Conservation (phyloP, 2,113 vertebrate genomes). For the Lates calcarifer region DNA sequence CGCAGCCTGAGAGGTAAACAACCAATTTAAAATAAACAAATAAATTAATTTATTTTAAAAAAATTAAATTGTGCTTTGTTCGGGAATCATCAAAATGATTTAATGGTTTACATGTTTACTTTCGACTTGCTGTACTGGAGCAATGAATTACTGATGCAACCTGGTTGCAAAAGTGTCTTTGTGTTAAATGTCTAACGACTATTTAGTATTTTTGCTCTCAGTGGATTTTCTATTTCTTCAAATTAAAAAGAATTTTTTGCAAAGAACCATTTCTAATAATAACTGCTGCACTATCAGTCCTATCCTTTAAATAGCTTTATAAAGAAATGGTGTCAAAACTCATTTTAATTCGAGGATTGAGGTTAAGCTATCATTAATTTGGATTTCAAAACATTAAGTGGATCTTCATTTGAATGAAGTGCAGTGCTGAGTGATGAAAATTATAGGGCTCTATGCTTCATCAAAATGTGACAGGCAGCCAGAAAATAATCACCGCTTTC, state of each 20-base stretch:
- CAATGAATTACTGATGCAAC: constrained; percentile 43
- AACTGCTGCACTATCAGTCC: constrained; percentile 46
- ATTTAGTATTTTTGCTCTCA: constrained; percentile 37
- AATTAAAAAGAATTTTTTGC: constrained; percentile 51
- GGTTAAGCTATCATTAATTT: constrained; percentile 78
- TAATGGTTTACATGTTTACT: constrained; percentile 16
- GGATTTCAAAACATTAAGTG: constrained; percentile 65
- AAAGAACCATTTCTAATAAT: constrained; percentile 62
- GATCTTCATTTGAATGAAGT: constrained; percentile 69
- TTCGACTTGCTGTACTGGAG: constrained; percentile 24
- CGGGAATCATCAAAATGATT: constrained; percentile 20
- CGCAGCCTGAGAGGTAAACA: constrained; percentile 87
- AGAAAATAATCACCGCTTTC: constrained; percentile 70
- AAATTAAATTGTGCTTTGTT: constrained; percentile 1
- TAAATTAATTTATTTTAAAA: no score
- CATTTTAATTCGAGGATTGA: constrained; percentile 68
- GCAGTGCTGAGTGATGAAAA: constrained; percentile 65
- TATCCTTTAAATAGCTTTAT: constrained; percentile 53
- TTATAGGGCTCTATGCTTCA: constrained; percentile 61
- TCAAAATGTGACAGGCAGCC: constrained; percentile 61
- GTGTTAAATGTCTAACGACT: constrained; percentile 19
- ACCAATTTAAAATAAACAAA: constrained; percentile 16
- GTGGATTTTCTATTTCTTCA: constrained; percentile 53
- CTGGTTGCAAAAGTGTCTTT: constrained; percentile 37
- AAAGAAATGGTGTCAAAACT: constrained; percentile 66